A percentile compares a stretch with the other conserved stretches of the same genome.
Conservation (phyloP, 2,113 vertebrate species). For the Lepus americanus region DNA sequence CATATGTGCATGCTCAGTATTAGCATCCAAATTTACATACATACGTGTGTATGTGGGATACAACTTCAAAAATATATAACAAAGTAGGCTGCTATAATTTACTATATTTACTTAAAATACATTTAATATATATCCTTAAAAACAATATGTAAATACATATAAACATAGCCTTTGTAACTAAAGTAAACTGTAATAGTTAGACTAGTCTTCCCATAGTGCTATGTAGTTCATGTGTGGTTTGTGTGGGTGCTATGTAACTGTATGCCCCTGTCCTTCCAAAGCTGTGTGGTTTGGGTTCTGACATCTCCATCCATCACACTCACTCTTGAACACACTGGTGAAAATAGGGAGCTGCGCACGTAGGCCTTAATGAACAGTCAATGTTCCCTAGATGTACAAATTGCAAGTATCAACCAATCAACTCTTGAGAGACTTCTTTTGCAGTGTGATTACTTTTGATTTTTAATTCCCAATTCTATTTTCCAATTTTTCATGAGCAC, state of each 20-base stretch:
- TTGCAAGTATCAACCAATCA: background rate
- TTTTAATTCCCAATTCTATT: slow-evolving; percentile 44
- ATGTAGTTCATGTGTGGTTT: no score
- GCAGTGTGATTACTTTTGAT: slow-evolving; percentile 21
- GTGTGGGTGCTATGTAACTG: background rate
- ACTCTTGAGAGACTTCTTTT: background rate
- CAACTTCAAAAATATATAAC: background rate
- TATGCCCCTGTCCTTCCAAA: background rate
- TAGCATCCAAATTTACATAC: background rate
- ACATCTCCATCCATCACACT: background rate
- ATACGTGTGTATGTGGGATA: background rate
- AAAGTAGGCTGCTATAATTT: no score
- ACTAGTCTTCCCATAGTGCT: background rate
- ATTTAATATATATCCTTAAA: background rate
- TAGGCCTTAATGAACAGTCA: background rate
- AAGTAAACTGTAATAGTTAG: background rate
- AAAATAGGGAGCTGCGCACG: background rate
- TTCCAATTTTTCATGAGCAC: background rate
- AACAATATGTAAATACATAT: background rate
- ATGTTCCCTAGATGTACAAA: background rate
- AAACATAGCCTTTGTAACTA: background rate
- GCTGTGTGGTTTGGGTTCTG: background rate
- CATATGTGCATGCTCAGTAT: background rate
- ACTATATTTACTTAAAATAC: background rate
- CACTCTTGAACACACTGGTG: background rate